Evolutionary conservation across 64 coral and sea anemone genomes (phyloP).

Genomic region (Montipora foliosa): DNA sequence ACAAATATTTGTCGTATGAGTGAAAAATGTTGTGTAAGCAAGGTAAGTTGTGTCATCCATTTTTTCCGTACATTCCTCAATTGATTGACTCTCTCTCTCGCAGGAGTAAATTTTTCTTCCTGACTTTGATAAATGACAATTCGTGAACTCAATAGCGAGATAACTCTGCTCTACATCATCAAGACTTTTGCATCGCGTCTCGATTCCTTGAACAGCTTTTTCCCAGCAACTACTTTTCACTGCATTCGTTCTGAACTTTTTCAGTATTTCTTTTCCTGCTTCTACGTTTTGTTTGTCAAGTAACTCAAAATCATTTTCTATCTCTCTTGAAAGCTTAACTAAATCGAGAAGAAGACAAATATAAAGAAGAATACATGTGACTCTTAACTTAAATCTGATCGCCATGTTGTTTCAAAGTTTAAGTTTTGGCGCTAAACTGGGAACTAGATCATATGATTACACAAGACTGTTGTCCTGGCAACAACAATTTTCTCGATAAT

Average conservation of each 20-base stretch:
- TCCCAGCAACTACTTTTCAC: conserved; percentile 90
- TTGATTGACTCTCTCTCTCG: conserved; percentile 60
- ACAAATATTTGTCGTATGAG: conserved; percentile 96
- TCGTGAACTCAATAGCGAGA: conserved; percentile 93
- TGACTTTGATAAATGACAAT: conserved; percentile 96
- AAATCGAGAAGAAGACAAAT: neutral
- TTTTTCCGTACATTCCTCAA: conserved; percentile 81
- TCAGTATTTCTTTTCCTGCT: conserved; percentile 67
- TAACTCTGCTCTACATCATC: conserved; percentile 97
- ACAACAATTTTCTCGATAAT: neutral
- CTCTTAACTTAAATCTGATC: neutral
- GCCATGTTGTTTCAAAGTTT: conserved; percentile 11
- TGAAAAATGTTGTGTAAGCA: conserved; percentile 95
- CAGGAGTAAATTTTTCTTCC: conserved; percentile 88
- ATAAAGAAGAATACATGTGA: neutral
- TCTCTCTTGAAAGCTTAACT: neutral
- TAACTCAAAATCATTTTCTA: conserved; percentile 66
- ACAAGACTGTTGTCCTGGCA: neutral
- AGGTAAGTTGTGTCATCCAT: conserved; percentile 91
- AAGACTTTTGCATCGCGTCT: conserved; percentile 83
- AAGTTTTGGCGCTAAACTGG: conserved; percentile 36
- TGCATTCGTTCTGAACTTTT: conserved; percentile 73
- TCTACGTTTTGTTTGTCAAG: conserved; percentile 68
- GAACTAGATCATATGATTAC: conserved; percentile 1
- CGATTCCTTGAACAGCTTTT: conserved; percentile 72